Evolutionary conservation across 2,797 vertebrate genomes (phyloP).

Genomic region (Trachurus trachurus): DNA sequence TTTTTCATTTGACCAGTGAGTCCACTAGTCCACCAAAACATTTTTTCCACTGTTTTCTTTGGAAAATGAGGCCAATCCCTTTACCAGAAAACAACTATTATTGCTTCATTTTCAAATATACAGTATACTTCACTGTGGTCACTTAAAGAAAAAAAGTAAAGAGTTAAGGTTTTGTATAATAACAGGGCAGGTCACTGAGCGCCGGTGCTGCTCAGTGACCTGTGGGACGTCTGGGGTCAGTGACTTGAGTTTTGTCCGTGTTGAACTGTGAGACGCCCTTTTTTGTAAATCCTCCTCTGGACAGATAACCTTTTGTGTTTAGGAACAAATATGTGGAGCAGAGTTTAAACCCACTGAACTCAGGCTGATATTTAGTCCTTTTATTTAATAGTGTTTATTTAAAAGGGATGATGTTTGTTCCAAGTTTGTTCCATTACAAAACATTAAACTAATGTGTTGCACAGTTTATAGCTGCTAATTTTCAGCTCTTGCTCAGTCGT

Average conservation of each 20-base stretch:
- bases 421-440: too few relatives aligned
- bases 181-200: too few relatives aligned
- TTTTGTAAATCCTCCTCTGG: neutral
- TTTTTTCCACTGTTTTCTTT: too few relatives aligned
- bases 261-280: neutral
- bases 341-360: neutral
- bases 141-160: too few relatives aligned
- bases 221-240: neutral
- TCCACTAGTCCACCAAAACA: too few relatives aligned
- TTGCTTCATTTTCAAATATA: neutral
- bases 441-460: too few relatives aligned
- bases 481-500: too few relatives aligned
- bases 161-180: neutral
- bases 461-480: too few relatives aligned
- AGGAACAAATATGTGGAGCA: neutral
- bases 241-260: neutral
- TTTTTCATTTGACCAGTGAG: too few relatives aligned
- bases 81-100: neutral
- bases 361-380: neutral
- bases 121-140: neutral
- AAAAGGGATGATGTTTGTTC: too few relatives aligned
- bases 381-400: too few relatives aligned
- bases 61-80: too few relatives aligned
- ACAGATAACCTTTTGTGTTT: neutral
- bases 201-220: neutral